Conservation (phyloP, 2,888 invertebrate genomes). For the Apoda limacodes region DNA sequence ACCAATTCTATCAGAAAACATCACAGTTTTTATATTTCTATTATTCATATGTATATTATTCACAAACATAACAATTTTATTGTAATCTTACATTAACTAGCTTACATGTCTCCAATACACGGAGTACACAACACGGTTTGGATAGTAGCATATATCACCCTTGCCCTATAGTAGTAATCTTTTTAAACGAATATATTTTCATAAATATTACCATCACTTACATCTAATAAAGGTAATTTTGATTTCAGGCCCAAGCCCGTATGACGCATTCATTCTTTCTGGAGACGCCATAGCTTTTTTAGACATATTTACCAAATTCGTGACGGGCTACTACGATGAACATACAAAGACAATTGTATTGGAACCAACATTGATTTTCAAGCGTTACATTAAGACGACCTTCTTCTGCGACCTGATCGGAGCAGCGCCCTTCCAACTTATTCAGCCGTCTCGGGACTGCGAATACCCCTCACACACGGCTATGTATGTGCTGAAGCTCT, state of each 20-base stretch:
- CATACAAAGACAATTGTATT: slow-evolving; percentile 33
- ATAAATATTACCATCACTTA: no score
- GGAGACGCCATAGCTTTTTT: slow-evolving; percentile 30
- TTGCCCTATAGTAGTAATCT: background rate
- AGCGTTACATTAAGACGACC: slow-evolving; percentile 26
- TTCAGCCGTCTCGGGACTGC: slow-evolving; percentile 25
- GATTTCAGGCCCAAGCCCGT: slow-evolving; percentile 30
- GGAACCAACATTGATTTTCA: slow-evolving; percentile 29
- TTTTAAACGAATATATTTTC: no score
- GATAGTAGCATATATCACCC: no score
- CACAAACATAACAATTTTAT: no score
- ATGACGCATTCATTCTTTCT: slow-evolving; percentile 31
- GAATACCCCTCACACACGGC: slow-evolving; percentile 32
- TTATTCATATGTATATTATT: no score
- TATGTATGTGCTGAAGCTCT: slow-evolving; percentile 34
- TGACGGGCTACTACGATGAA: slow-evolving; percentile 40
- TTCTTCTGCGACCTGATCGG: slow-evolving; percentile 32
- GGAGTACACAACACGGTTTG: no score
- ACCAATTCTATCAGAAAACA: no score
- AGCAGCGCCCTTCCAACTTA: slow-evolving; percentile 34
- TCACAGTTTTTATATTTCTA: no score
- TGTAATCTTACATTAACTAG: no score
- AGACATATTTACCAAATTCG: slow-evolving; percentile 33
- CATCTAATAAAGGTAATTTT: slow-evolving; percentile 1
- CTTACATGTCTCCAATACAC: no score